Percentiles rank a stretch among this genome's conserved stretches.
Evolutionary conservation across 2,113 vertebrate species (phyloP).

Genomic region (Guaruba guarouba): DNA sequence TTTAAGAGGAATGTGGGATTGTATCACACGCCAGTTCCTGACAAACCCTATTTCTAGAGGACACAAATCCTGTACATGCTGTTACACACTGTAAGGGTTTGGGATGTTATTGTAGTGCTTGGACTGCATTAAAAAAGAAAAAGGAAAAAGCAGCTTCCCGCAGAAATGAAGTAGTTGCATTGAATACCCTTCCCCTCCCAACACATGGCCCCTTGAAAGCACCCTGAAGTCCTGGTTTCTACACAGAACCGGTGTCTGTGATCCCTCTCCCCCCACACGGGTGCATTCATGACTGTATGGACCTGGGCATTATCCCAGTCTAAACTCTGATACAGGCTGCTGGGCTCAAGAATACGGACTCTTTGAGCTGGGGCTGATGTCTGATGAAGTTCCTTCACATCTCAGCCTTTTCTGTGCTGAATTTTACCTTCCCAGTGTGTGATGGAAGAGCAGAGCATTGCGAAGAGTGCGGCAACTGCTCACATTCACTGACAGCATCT

Average conservation of each 20-base stretch:
- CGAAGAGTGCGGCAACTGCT: accelerated
- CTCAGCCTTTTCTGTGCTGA: background rate
- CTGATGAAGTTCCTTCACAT: background rate
- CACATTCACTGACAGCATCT: accelerated
- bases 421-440: background rate
- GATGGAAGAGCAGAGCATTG: no score
- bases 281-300: accelerated
- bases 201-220: background rate
- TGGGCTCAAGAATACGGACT: accelerated
- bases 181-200: background rate
- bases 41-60: background rate
- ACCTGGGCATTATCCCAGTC: no score
- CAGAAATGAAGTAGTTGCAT: background rate
- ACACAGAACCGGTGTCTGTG: background rate
- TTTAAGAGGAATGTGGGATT: background rate
- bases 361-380: background rate
- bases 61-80: background rate
- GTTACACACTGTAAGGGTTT: background rate
- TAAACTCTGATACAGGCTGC: no score
- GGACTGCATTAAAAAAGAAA: background rate
- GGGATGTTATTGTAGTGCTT: background rate
- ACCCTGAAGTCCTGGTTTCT: background rate
- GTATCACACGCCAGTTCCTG: background rate
- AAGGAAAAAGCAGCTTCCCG: background rate
- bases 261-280: background rate